Conservation (phyloP, 2,113 vertebrate genomes). For the Pseudopodoces humilis region DNA sequence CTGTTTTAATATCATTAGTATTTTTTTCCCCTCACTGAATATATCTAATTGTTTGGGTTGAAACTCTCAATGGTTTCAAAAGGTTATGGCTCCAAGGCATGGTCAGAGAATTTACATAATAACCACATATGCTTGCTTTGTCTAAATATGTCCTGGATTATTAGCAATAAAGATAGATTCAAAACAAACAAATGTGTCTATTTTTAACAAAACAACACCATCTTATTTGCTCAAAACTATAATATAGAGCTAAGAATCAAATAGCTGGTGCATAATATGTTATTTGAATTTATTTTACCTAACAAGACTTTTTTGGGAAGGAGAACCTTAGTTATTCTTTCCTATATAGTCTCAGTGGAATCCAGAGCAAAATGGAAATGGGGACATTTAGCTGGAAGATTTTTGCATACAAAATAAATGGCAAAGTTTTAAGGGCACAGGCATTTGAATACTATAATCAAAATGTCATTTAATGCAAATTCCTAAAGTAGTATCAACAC, state of each 20-base stretch:
- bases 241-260: not conserved
- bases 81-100: conserved; percentile 20
- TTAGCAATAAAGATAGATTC: not conserved
- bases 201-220: not conserved
- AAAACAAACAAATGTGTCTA: not conserved
- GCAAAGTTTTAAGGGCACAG: conserved; percentile 64
- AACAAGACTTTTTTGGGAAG: not conserved
- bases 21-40: not conserved
- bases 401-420: conserved; percentile 64
- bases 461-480: conserved; percentile 76
- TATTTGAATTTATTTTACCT: conserved; percentile 20
- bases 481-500: conserved; percentile 49
- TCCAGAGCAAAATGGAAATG: conserved; percentile 52
- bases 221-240: not conserved
- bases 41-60: conserved; percentile 2
- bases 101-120: not conserved
- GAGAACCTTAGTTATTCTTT: not conserved
- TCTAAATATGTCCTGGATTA: not conserved
- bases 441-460: conserved; percentile 67
- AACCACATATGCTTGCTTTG: not conserved
- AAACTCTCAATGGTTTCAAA: conserved; percentile 14
- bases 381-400: conserved; percentile 64
- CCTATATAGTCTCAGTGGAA: not conserved
- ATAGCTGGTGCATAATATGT: not conserved
- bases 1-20: not conserved